Percentiles rank a stretch among this genome's conserved stretches.
These are phyloP conservation scores for Tetrao urogallus DNA, from an alignment of 2,113 vertebrate genomes.

Conservation along the genomic window DNA sequence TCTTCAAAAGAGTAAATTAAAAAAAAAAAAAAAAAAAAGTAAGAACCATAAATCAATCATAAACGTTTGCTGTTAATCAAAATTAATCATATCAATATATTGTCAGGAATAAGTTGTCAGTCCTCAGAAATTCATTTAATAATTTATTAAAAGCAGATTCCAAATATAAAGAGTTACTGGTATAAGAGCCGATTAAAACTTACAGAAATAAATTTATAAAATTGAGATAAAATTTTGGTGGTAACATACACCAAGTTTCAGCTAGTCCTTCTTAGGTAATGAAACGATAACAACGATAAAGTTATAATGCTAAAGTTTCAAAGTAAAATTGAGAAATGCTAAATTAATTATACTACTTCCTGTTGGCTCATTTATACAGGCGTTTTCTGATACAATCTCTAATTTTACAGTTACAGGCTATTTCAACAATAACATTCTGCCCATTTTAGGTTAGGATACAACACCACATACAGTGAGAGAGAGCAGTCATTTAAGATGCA, in stretches of 20 bases:
- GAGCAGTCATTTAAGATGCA: neutral
- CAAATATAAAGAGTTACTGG: neutral
- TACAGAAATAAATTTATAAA: neutral
- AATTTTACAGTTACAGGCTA: neutral
- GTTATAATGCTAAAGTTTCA: neutral
- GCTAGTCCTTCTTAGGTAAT: neutral
- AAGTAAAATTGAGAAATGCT: neutral
- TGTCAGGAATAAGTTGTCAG: neutral
- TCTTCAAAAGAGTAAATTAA: constrained; percentile 70
- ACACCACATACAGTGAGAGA: neutral
- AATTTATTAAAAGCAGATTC: neutral
- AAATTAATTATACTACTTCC: neutral
- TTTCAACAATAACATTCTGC: neutral
- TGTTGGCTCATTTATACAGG: neutral
- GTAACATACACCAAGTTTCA: neutral
- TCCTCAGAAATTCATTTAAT: neutral
- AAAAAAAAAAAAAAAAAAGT: neutral
- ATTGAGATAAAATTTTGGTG: neutral
- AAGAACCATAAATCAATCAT: neutral
- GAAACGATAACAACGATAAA: neutral
- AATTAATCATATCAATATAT: neutral
- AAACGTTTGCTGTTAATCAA: neutral
- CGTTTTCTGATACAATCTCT: neutral
- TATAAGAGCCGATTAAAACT: neutral
- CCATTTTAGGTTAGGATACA: neutral